A percentile compares a stretch with the other conserved stretches of the same genome.
These are phyloP conservation scores for Notechis scutatus DNA, from an alignment of 2,113 vertebrate genomes.

Conservation along the genomic window DNA sequence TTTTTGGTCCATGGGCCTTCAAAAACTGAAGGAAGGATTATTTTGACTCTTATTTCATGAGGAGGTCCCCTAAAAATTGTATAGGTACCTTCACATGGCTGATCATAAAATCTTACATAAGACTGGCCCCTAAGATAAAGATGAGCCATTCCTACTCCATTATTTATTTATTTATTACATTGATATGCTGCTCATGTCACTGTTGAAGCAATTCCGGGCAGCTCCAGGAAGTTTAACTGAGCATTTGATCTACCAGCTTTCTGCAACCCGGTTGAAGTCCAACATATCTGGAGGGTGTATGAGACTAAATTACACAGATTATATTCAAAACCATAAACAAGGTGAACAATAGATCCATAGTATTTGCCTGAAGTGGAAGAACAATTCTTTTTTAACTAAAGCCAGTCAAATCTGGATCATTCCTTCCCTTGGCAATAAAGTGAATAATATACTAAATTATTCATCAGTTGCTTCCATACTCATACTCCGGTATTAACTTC, in stretches of 20 bases:
- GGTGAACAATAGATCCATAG: neutral
- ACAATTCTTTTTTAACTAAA: neutral
- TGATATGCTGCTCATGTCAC: neutral
- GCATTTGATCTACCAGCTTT: neutral
- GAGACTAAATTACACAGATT: neutral
- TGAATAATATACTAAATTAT: neutral
- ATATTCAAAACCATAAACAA: neutral
- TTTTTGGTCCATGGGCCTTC: slow-evolving; percentile 32
- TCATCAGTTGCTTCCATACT: neutral
- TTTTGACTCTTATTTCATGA: neutral
- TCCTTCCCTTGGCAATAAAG: neutral
- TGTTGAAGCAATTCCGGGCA: neutral
- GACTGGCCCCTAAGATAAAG: neutral
- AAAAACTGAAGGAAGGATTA: slow-evolving; percentile 34
- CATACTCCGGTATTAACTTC: neutral
- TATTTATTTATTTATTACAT: neutral
- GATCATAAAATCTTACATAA: neutral
- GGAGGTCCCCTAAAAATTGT: neutral
- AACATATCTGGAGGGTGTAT: neutral
- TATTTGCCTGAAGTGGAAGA: neutral
- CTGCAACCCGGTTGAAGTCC: neutral
- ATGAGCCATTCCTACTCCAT: neutral
- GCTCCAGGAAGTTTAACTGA: neutral
- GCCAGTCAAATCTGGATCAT: neutral
- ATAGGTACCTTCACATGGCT: neutral